Evolutionary conservation across 2,888 invertebrate species (phyloP).

Genomic region (Ophioninae sp.): DNA sequence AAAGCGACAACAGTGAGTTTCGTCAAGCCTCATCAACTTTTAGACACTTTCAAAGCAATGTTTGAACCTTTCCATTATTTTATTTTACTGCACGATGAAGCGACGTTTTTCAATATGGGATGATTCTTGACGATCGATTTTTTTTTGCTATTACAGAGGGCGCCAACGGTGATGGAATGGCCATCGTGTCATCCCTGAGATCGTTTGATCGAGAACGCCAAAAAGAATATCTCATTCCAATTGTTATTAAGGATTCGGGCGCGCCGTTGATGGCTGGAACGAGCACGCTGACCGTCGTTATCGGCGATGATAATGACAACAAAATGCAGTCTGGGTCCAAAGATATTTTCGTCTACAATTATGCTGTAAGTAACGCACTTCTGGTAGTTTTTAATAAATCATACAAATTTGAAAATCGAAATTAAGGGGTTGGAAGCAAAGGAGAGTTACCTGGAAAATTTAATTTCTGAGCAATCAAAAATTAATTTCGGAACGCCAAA

Average conservation of each 20-base stretch:
- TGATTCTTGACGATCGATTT: background rate
- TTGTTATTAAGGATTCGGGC: constrained; percentile 98
- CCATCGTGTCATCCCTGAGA: constrained; percentile 95
- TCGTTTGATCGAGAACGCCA: constrained; percentile 97
- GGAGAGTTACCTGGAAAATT: too few relatives aligned
- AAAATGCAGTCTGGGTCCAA: constrained; percentile 99
- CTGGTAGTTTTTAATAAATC: background rate
- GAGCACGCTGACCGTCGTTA: constrained; percentile 96
- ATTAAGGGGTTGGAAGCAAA: too few relatives aligned
- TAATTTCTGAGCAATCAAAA: too few relatives aligned
- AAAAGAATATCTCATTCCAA: constrained; percentile 97
- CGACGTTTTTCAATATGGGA: background rate
- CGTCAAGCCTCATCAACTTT: background rate
- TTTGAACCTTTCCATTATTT: background rate
- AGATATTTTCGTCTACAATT: constrained; percentile 98
- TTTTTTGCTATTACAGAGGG: constrained; percentile 85
- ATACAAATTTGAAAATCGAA: background rate
- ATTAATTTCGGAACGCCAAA: background rate
- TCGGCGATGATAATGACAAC: constrained; percentile 99
- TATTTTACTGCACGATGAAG: too few relatives aligned
- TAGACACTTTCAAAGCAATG: background rate
- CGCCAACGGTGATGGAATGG: constrained; percentile 98
- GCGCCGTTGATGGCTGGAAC: constrained; percentile 98
- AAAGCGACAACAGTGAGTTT: constrained; percentile 95
- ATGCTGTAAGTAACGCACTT: constrained; percentile 82